Evolutionary conservation across 53 echinoderm and acorn worm genomes (phyloP).

Genomic region (Temnopleurus reevesii): DNA sequence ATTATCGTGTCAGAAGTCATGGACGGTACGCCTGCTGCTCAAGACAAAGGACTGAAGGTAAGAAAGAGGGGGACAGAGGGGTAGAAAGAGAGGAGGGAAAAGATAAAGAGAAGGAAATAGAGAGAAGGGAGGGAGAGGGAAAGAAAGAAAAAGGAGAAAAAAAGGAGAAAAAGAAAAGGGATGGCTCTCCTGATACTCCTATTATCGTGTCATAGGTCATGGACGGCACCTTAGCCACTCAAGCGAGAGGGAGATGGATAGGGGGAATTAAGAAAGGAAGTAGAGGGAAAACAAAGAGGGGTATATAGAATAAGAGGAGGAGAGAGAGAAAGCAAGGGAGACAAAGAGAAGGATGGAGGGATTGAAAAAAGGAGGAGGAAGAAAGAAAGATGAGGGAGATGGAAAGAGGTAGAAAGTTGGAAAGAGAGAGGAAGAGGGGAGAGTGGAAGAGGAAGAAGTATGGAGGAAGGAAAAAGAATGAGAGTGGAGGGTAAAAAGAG

Average conservation of each 20-base stretch:
- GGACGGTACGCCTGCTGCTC: slow-evolving; percentile 30
- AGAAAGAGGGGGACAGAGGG: not conserved
- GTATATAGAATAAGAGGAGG: not conserved
- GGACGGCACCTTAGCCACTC: not conserved
- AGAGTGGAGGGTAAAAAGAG: too few relatives aligned
- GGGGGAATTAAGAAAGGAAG: too few relatives aligned
- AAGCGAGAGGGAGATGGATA: not conserved
- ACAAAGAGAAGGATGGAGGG: not conserved
- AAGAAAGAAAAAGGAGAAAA: not conserved
- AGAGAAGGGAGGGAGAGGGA: not conserved
- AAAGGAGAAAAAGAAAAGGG: not conserved
- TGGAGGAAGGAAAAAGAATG: not conserved
- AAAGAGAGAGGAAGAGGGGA: not conserved
- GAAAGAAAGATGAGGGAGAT: not conserved
- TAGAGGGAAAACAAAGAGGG: too few relatives aligned
- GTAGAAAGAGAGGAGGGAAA: not conserved
- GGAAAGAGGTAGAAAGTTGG: not conserved
- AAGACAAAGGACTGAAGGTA: not conserved
- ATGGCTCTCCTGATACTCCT: not conserved
- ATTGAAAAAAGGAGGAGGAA: not conserved
- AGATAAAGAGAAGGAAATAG: not conserved
- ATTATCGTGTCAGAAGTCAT: slow-evolving; percentile 37
- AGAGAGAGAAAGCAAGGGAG: not conserved
- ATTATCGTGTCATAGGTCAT: not conserved
- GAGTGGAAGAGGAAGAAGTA: not conserved